Base-by-base conservation (phyloP, 1,140 invertebrate genomes). In the Nylanderia fulva region DNA sequence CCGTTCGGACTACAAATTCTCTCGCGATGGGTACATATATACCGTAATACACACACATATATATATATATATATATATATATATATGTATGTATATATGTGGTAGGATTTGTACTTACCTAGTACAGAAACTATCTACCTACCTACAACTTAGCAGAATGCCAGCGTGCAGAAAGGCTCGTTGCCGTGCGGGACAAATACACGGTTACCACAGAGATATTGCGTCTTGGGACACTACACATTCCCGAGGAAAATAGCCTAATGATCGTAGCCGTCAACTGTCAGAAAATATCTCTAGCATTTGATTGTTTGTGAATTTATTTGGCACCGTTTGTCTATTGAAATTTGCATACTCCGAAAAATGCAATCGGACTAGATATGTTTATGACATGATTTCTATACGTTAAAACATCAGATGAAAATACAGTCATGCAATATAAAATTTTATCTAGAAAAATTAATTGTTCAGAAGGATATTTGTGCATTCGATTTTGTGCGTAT, bases 1-100 rank as follows among this genome's bases (percentile, higher is more conserved):
- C 88, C 86, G 90, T 91, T 89, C 88, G 79, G 76, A 90, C 90
- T 92, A 91, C 91, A 92, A 92, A 92, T 92, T 92, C 88, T 88
- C 86, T 61, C 75, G 84, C 27, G 24, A 60, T 72, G 29, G 76
- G 86, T 86, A 89, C 91, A 86, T 91, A 86, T 91, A 91, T 79
- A 86, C 84, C 8, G 29, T 45, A n/a, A n/a, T n/a, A n/a, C n/a
- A n/a, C n/a, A n/a, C n/a, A n/a, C n/a, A n/a, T n/a, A n/a, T n/a
- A n/a, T n/a, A n/a, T n/a, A n/a, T n/a, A n/a, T n/a, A n/a, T n/a
- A n/a, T n/a, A n/a, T n/a, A n/a, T n/a, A n/a, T n/a, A n/a, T n/a
- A n/a, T n/a, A n/a, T n/a, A 58, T 29, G 52, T 36, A 36, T 48
- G 45, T n/a, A 61, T 87, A 39, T 88, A 88, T 86, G 86, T 84